Percentiles rank a stretch among this genome's conserved stretches.
Evolutionary conservation across 2,113 vertebrate species (phyloP).

Genomic region (Ahaetulla prasina): DNA sequence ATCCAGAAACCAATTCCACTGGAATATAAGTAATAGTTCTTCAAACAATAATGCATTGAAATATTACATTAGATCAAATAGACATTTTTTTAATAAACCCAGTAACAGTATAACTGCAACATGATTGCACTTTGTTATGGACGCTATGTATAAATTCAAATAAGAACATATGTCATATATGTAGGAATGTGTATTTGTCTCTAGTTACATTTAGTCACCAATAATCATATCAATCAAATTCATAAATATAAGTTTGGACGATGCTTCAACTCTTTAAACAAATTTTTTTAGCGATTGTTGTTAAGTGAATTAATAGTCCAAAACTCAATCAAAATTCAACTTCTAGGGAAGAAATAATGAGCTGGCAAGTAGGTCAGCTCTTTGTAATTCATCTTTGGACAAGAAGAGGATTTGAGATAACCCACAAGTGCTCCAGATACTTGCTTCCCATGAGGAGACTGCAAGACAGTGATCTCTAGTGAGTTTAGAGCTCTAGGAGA

Average conservation of each 20-base stretch:
- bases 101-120: not conserved
- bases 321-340: not conserved
- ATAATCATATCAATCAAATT: not conserved
- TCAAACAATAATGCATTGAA: not conserved
- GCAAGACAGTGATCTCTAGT: too few relatives aligned
- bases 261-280: not conserved
- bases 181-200: not conserved
- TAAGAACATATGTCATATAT: not conserved
- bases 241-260: not conserved
- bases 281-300: not conserved
- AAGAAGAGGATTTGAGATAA: too few relatives aligned
- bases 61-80: not conserved
- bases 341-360: too few relatives aligned
- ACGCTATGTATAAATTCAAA: not conserved
- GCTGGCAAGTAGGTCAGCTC: too few relatives aligned
- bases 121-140: not conserved
- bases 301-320: not conserved
- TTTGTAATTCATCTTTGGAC: too few relatives aligned
- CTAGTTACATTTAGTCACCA: not conserved
- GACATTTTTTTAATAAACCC: not conserved
- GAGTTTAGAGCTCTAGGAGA: too few relatives aligned
- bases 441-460: too few relatives aligned
- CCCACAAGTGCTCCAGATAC: too few relatives aligned
- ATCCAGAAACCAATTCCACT: not conserved
- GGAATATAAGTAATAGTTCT: not conserved